Percentiles rank a stretch among this genome's conserved stretches.
Evolutionary conservation across 1,140 invertebrate genomes (phyloP).

Genomic region (Branchinecta lynchi): DNA sequence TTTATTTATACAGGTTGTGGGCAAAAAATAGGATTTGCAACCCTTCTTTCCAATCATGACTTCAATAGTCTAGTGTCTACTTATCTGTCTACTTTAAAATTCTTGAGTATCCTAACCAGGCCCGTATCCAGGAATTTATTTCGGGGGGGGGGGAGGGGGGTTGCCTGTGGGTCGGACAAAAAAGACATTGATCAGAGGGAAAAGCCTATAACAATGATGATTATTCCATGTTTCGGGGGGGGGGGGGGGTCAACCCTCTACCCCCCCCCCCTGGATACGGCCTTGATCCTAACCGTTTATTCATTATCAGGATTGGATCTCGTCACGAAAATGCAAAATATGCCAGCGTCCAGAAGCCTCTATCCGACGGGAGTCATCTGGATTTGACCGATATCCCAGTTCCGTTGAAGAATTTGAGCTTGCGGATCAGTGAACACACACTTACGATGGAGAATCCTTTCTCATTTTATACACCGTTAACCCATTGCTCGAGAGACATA

Average conservation of each 20-base stretch:
- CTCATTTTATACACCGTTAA: neutral
- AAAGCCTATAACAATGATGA: too few species aligned
- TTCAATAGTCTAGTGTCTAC: conserved; percentile 6
- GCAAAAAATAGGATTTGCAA: conserved; percentile 6
- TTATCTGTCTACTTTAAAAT: conserved; percentile 1
- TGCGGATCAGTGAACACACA: conserved; percentile 8
- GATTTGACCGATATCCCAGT: neutral
- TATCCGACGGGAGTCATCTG: conserved; percentile 1
- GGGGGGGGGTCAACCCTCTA: too few species aligned
- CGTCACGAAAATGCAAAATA: conserved; percentile 6
- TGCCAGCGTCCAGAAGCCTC: neutral
- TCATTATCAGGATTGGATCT: conserved; percentile 1
- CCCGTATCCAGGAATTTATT: too few species aligned
- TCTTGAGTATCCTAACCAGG: conserved; percentile 4
- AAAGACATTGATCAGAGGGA: too few species aligned
- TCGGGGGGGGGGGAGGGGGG: too few species aligned
- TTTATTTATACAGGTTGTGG: conserved; percentile 2
- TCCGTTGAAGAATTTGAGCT: conserved; percentile 5
- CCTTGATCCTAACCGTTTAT: too few species aligned
- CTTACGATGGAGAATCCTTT: conserved; percentile 3
- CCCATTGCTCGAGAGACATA: neutral
- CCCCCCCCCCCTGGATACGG: too few species aligned
- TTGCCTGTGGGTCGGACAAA: too few species aligned
- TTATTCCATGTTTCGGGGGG: too few species aligned
- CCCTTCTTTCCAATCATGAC: conserved; percentile 8